Evolutionary conservation across 2,888 invertebrate species (phyloP), one percentile per base, ranked within the genome.

Genomic region (Diaphora mendica): DNA sequence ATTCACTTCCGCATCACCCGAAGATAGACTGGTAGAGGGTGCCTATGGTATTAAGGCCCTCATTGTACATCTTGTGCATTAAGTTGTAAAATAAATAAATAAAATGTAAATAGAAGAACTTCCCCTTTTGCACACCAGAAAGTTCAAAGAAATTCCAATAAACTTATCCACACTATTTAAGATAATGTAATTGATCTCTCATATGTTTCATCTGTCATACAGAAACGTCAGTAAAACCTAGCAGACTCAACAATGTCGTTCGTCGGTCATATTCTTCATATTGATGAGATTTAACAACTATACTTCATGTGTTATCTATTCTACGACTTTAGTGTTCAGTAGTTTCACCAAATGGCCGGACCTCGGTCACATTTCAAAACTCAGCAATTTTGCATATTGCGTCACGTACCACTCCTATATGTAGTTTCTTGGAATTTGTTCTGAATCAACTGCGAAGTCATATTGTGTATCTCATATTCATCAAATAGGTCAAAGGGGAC

Each of bases 401-500:
- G n/a, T 55, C 51, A 55, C 51, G 51, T 55, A 55, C 51, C 23
- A 55, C 11, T n/a, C n/a, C 23, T 11, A 55, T 55, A n/a, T 55
- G 51, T 59, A 13, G 59, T 62, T 62, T 62, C 30, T 62, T 17
- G 7, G 17, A 30, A 30, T 62, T 62, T 62, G 17, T 62, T 67
- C 3, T 67, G 30, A 30, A 67, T 67, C 33, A 48, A 33, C 23
- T 48, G 67, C 26, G 23, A 67, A 44, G 30, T 48, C 48, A 64
- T 64, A 77, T 77, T 79, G 64, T 79, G 70, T 75, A 75, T 75
- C 83, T 82, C 75, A 76, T 77, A 77, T 76, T 82, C 80, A 82
- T 81, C 76, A 80, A 81, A 81, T 65, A 73, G 82, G 81, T 83
- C 84, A 85, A 68, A 70, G 79, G 74, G 51, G 23, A 55, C 51